Conservation (phyloP, 2,888 invertebrate species). For the Amiota communis region DNA sequence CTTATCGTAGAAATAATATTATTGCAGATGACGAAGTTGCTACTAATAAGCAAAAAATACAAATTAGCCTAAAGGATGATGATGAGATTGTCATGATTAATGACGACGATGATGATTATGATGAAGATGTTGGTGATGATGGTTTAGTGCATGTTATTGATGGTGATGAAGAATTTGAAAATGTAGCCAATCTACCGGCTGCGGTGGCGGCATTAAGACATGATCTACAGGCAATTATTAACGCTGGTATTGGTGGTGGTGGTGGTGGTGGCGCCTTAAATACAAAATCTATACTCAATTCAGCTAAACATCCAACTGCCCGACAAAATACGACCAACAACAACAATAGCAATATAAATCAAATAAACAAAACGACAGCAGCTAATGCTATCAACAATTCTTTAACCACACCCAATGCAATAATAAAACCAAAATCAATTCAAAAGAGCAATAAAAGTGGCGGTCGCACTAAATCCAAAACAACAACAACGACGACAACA, state of each 20-base stretch:
- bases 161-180: constrained; percentile 59
- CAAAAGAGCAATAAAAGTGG: not conserved
- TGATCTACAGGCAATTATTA: constrained; percentile 2
- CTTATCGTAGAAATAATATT: constrained; percentile 47
- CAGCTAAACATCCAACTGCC: constrained; percentile 61
- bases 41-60: constrained; percentile 19
- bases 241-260: constrained; percentile 13
- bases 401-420: constrained; percentile 33
- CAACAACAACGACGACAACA: no score
- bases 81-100: constrained; percentile 49
- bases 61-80: constrained; percentile 39
- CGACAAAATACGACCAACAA: constrained; percentile 62
- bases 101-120: constrained; percentile 42
- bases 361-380: constrained; percentile 41
- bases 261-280: not conserved
- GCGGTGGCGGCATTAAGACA: no score
- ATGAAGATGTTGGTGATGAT: constrained; percentile 55
- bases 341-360: constrained; percentile 46
- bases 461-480: no score
- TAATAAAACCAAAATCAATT: constrained; percentile 38
- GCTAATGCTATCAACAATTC: constrained; percentile 27
- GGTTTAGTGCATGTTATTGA: constrained; percentile 43
- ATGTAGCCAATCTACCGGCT: constrained; percentile 29
- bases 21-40: not conserved
- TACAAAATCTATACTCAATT: constrained; percentile 52